Conservation (phyloP, 1,140 invertebrate genomes). For the Hyles euphorbiae region DNA sequence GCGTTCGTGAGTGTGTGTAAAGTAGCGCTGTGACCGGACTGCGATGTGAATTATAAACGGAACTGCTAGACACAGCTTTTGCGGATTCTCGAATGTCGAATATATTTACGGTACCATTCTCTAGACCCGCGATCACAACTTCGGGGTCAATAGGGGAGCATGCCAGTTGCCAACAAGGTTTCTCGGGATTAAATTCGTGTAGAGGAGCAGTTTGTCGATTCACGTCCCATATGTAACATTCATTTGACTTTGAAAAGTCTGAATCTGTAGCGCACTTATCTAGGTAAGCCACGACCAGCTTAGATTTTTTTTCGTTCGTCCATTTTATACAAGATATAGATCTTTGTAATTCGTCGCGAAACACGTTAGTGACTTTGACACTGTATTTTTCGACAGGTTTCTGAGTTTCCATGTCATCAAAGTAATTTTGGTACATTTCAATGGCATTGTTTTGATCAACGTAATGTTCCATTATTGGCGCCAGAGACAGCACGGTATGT, state of each 20-base stretch:
- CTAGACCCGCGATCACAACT: constrained; percentile 86
- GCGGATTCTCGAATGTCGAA: constrained; percentile 84
- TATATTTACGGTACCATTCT: constrained; percentile 86
- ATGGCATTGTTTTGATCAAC: constrained; percentile 93
- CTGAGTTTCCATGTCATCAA: constrained; percentile 76
- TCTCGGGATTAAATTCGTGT: constrained; percentile 79
- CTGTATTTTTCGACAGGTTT: constrained; percentile 77
- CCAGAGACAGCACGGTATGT: constrained; percentile 39
- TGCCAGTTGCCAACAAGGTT: constrained; percentile 84
- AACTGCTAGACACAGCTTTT: constrained; percentile 73
- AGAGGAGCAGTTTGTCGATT: constrained; percentile 89
- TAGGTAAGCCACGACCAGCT: constrained; percentile 88
- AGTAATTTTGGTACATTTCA: constrained; percentile 93
- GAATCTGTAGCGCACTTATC: constrained; percentile 78
- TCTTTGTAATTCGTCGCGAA: constrained; percentile 77
- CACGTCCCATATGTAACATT: constrained; percentile 84
- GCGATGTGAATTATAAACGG: constrained; percentile 82
- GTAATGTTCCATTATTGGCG: constrained; percentile 80
- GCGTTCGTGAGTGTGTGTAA: constrained; percentile 87
- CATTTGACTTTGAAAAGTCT: constrained; percentile 77
- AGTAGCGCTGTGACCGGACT: constrained; percentile 82
- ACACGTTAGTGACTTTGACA: constrained; percentile 82
- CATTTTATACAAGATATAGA: constrained; percentile 86
- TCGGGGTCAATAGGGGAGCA: constrained; percentile 91
- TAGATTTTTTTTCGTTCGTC: constrained; percentile 86